A percentile compares a stretch with the other conserved stretches of the same genome.
phyloP scores from a whole-genome alignment of 2,113 vertebrate species.

The Coturnix japonica region DNA sequence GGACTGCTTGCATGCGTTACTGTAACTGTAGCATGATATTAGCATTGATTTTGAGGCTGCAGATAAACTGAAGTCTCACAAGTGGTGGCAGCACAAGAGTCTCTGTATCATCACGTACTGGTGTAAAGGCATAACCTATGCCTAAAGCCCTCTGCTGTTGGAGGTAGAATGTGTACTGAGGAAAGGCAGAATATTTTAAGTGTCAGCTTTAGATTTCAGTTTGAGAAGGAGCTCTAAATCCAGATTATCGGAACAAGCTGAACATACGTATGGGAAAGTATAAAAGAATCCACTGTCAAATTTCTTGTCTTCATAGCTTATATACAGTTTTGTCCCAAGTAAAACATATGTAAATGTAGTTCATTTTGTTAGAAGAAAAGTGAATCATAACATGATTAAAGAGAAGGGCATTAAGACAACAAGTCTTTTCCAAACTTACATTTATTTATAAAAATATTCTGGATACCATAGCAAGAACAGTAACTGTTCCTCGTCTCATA shows the following conservation, averaged over 20 bases:
- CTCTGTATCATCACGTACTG: background rate
- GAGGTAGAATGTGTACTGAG: background rate
- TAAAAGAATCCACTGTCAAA: background rate
- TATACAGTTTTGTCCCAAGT: background rate
- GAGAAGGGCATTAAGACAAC: background rate
- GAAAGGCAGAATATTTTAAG: background rate
- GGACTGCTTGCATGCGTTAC: background rate
- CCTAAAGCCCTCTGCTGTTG: background rate
- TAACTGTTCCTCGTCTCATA: background rate
- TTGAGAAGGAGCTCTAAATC: background rate
- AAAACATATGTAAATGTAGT: background rate
- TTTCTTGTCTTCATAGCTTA: background rate
- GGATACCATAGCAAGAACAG: background rate
- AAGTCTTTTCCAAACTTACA: background rate
- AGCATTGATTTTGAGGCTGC: background rate
- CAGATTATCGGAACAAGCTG: background rate
- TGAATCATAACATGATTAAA: background rate
- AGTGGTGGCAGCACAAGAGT: background rate
- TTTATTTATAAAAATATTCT: conserved; percentile 18
- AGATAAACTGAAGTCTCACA: background rate
- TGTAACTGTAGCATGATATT: background rate
- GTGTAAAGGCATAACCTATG: background rate
- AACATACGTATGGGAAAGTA: background rate
- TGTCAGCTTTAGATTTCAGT: background rate
- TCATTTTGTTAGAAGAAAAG: background rate